Percentiles rank a stretch among this genome's conserved stretches.
phyloP scores from a whole-genome alignment of 2,797 vertebrate genomes.

The Etheostoma perlongum region DNA sequence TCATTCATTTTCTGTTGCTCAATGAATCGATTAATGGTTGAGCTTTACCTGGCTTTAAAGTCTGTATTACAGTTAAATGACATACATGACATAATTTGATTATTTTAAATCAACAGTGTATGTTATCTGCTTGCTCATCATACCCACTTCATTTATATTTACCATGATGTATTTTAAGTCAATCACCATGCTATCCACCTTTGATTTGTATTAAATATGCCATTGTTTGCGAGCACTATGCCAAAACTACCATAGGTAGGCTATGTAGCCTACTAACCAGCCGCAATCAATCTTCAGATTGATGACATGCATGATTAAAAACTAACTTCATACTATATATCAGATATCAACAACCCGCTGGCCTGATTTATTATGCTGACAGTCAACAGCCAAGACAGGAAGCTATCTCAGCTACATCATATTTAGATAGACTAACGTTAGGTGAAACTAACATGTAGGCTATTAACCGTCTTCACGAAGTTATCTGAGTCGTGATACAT shows the following conservation, averaged over 20 bases:
- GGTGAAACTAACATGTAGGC: not conserved
- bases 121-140: not conserved
- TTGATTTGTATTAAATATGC: not conserved
- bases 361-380: not conserved
- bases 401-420: slow-evolving; percentile 1
- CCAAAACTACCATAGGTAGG: no score
- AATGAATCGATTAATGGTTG: not conserved
- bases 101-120: not conserved
- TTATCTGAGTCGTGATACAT: not conserved
- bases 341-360: not conserved
- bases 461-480: not conserved
- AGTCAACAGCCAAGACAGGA: slow-evolving; percentile 18
- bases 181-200: not conserved
- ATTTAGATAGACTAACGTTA: no score
- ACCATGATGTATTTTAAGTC: not conserved
- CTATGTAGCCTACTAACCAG: not conserved
- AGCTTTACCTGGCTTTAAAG: not conserved
- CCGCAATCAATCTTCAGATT: not conserved
- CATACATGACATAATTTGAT: not conserved
- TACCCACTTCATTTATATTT: not conserved
- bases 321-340: not conserved
- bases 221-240: not conserved
- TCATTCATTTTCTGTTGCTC: not conserved
- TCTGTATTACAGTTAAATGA: not conserved
- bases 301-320: not conserved